phyloP scores from a whole-genome alignment of 1,140 invertebrate species.

The Calliopsis andreniformis region DNA sequence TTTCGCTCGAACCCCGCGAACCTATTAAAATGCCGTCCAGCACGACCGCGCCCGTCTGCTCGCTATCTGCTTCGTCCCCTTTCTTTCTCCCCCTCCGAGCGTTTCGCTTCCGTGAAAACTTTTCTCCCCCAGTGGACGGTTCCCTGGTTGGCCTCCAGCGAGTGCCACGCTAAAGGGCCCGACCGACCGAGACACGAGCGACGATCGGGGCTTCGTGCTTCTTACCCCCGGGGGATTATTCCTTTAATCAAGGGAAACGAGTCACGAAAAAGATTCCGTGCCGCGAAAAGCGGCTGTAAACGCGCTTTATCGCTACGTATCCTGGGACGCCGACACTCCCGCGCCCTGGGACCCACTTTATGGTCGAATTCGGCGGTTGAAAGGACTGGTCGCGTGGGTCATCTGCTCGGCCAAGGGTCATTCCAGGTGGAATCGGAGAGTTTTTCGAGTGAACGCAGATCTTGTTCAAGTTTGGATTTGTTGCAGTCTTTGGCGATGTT shows the following conservation, averaged over 20 bases:
- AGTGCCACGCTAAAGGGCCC: constrained; percentile 21
- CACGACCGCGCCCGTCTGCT: constrained; percentile 55
- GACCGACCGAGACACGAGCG: constrained; percentile 15
- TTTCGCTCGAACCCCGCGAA: constrained; percentile 56
- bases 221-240: constrained; percentile 26
- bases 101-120: constrained; percentile 12
- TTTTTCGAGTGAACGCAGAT: no score
- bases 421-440: no score
- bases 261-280: constrained; percentile 14
- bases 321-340: no score
- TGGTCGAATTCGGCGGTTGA: background rate
- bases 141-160: constrained; percentile 27
- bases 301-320: constrained; percentile 2
- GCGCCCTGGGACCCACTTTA: background rate
- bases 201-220: background rate
- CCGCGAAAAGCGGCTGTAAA: background rate
- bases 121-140: background rate
- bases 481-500: no score
- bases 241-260: constrained; percentile 37
- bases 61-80: constrained; percentile 43
- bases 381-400: no score
- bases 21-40: constrained; percentile 61
- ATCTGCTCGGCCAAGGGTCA: no score
- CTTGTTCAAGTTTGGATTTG: no score
- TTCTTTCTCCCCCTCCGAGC: constrained; percentile 25